These are phyloP conservation scores for Varanus salvator DNA, from an alignment of 2,113 vertebrate genomes.

Conservation along the genomic window DNA sequence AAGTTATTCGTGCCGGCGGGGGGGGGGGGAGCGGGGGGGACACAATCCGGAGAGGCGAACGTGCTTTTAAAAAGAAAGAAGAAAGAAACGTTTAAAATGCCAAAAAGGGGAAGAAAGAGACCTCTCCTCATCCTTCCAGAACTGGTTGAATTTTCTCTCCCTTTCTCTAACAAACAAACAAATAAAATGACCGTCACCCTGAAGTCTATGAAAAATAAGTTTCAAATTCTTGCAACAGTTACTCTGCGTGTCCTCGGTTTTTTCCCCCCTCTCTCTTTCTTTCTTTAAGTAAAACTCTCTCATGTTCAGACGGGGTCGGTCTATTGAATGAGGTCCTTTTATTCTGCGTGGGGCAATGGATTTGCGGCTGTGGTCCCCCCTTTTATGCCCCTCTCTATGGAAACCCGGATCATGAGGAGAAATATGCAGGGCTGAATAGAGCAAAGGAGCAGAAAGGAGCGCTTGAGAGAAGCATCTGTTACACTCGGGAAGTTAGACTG, in stretches of 20 bases:
- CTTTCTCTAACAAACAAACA: background rate
- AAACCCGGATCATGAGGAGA: conserved; percentile 96
- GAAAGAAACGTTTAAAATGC: too few species aligned
- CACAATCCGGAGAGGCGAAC: conserved; percentile 29
- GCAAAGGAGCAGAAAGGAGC: conserved; percentile 91
- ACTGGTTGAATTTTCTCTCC: background rate
- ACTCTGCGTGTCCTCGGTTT: conserved; percentile 81
- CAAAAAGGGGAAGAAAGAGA: too few species aligned
- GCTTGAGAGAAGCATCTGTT: conserved; percentile 98
- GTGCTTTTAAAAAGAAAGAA: conserved; percentile 27
- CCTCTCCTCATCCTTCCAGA: background rate
- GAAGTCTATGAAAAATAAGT: conserved; percentile 78
- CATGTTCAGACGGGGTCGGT: conserved; percentile 86
- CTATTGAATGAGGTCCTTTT: conserved; percentile 95
- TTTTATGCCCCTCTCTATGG: conserved; percentile 99
- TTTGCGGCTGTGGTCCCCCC: conserved; percentile 88
- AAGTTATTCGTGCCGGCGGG: background rate
- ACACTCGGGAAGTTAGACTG: conserved; percentile 99
- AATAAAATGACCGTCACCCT: conserved; percentile 57
- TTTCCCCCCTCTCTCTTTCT: too few species aligned
- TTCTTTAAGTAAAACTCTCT: conserved; percentile 70
- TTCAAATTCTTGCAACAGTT: conserved; percentile 91
- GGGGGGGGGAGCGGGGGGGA: rapidly evolving
- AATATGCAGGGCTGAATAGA: conserved; percentile 96
- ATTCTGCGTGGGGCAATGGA: conserved; percentile 93